A percentile compares a stretch with the other conserved stretches of the same genome.
Conservation (phyloP, 92 coral and sea anemone genomes). For the Paramuricea clavata region DNA sequence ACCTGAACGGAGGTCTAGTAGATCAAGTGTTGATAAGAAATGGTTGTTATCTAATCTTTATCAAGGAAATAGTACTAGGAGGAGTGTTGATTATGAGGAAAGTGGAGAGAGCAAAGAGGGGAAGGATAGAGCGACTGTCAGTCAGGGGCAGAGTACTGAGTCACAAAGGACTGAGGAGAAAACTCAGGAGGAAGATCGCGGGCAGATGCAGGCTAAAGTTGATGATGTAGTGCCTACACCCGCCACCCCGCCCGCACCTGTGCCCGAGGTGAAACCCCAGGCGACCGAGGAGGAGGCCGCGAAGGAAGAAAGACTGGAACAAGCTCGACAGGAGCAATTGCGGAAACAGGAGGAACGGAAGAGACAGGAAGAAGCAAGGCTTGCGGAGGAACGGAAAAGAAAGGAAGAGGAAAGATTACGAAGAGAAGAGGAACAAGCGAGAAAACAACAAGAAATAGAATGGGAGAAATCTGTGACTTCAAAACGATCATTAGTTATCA, state of each 20-base stretch:
- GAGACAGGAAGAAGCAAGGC: slow-evolving; percentile 67
- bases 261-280: neutral
- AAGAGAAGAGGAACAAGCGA: slow-evolving; percentile 92
- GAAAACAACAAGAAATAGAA: slow-evolving; percentile 85
- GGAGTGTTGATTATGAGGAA: slow-evolving; percentile 25
- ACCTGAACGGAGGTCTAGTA: slow-evolving; percentile 18
- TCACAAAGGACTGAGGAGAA: slow-evolving; percentile 37
- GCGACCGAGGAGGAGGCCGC: slow-evolving; percentile 63
- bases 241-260: neutral
- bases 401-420: slow-evolving; percentile 86
- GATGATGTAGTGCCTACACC: slow-evolving; percentile 1
- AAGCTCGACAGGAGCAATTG: slow-evolving; percentile 15
- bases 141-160: slow-evolving; percentile 40
- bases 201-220: slow-evolving; percentile 43
- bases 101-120: neutral
- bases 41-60: slow-evolving; percentile 44
- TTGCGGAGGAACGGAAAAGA: slow-evolving; percentile 67
- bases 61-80: slow-evolving; percentile 21
- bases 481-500: slow-evolving; percentile 90
- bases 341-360: slow-evolving; percentile 71
- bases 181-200: slow-evolving; percentile 28
- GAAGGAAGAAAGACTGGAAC: slow-evolving; percentile 60
- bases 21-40: slow-evolving; percentile 43
- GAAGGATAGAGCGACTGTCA: neutral
- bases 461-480: slow-evolving; percentile 98